Percentiles rank a stretch among this genome's conserved stretches.
Conservation (phyloP, 2,797 vertebrate species). For the Scleropages formosus region DNA sequence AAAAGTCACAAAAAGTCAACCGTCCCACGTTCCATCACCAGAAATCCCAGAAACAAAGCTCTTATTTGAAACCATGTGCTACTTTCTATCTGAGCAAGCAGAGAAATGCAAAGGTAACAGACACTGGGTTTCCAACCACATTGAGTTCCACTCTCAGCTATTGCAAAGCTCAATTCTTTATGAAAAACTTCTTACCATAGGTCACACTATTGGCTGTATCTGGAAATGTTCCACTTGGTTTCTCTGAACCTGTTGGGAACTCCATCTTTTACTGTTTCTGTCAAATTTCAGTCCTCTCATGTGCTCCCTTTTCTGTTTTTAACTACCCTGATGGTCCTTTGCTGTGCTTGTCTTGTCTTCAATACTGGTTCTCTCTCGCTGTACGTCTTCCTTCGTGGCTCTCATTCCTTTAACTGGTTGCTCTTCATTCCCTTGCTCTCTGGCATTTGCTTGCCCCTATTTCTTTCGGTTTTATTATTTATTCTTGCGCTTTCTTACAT, state of each 20-base stretch:
- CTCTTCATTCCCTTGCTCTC: too few relatives aligned
- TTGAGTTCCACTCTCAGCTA: not conserved
- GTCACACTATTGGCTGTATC: not conserved
- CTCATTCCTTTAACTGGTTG: too few relatives aligned
- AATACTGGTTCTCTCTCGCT: not conserved
- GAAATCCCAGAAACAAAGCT: not conserved
- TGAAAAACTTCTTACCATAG: not conserved
- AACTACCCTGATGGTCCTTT: not conserved
- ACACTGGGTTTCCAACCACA: not conserved
- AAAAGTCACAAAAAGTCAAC: not conserved
- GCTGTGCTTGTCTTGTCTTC: not conserved
- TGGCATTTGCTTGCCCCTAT: too few relatives aligned
- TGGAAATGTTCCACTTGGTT: not conserved
- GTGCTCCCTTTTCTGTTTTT: not conserved
- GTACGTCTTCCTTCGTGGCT: not conserved
- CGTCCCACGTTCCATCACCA: not conserved
- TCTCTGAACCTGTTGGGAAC: not conserved
- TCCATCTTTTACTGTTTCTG: not conserved
- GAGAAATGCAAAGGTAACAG: not conserved
- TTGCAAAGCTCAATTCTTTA: not conserved
- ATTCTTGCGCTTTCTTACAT: too few relatives aligned
- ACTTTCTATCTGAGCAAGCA: constrained; percentile 17
- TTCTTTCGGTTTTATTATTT: too few relatives aligned
- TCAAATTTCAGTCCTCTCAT: not conserved
- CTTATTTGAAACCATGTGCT: not conserved